phyloP scores from a whole-genome alignment of 1,140 invertebrate genomes.

The Lamellibrachia luymesi region DNA sequence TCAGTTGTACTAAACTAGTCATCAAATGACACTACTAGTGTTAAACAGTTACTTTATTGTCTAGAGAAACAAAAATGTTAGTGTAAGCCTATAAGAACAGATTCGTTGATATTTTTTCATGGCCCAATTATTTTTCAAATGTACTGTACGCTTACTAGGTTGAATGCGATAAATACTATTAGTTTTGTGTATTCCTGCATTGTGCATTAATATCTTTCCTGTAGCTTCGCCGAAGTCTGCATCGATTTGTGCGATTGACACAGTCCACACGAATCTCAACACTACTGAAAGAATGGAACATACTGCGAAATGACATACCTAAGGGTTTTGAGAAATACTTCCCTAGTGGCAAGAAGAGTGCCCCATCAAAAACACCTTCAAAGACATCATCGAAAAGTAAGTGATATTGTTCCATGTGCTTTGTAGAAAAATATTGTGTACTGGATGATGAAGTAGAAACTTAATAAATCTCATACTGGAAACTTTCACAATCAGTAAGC shows the following conservation, averaged over 20 bases:
- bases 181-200: background rate
- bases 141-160: too few species aligned
- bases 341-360: conserved; percentile 53
- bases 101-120: too few species aligned
- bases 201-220: background rate
- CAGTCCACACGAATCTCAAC: conserved; percentile 25
- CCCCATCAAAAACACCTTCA: conserved; percentile 21
- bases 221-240: conserved; percentile 33
- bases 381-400: conserved; percentile 24
- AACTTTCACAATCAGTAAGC: too few species aligned
- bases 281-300: conserved; percentile 32
- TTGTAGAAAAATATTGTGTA: background rate
- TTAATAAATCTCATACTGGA: too few species aligned
- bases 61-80: too few species aligned
- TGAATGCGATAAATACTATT: too few species aligned
- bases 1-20: too few species aligned
- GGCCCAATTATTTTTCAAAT: too few species aligned
- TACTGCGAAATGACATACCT: conserved; percentile 56
- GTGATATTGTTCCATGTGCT: background rate
- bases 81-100: too few species aligned
- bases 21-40: too few species aligned
- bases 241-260: conserved; percentile 30
- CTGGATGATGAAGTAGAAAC: too few species aligned
- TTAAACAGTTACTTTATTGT: too few species aligned
- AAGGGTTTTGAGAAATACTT: conserved; percentile 94